Conservation (phyloP, 2,113 vertebrate species). For the human (Homo sapiens) region DNA sequence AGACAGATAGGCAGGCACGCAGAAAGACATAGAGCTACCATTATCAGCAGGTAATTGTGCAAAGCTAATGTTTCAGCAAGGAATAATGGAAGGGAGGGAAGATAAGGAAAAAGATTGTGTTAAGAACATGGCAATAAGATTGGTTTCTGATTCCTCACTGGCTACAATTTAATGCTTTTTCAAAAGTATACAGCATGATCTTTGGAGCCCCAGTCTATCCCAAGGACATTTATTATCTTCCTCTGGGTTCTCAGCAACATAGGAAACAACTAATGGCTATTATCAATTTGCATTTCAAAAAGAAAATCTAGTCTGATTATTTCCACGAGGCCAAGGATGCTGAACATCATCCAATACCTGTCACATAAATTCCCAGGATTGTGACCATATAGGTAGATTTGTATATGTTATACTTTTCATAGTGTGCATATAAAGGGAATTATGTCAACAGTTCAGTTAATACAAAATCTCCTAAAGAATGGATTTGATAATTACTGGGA, state of each 20-base stretch:
- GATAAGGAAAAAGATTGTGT: background rate
- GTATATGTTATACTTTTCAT: background rate
- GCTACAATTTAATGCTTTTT: background rate
- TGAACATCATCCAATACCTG: background rate
- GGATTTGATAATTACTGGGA: background rate
- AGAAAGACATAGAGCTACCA: background rate
- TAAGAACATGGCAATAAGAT: background rate
- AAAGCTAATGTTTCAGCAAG: background rate
- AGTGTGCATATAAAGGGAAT: background rate
- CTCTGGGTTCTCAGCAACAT: background rate
- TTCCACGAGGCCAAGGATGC: background rate
- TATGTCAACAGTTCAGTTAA: background rate
- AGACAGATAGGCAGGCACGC: background rate
- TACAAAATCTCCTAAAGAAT: background rate
- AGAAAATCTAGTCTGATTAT: background rate
- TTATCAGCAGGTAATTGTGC: background rate
- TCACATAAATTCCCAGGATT: background rate
- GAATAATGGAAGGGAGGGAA: background rate
- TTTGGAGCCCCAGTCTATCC: background rate
- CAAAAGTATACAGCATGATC: background rate
- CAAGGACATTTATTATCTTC: background rate
- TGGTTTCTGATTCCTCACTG: background rate
- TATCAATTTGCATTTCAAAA: background rate
- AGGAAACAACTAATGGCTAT: background rate
- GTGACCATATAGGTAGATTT: background rate